Conservation (phyloP, 2,113 vertebrate genomes). For the Solea senegalensis region DNA sequence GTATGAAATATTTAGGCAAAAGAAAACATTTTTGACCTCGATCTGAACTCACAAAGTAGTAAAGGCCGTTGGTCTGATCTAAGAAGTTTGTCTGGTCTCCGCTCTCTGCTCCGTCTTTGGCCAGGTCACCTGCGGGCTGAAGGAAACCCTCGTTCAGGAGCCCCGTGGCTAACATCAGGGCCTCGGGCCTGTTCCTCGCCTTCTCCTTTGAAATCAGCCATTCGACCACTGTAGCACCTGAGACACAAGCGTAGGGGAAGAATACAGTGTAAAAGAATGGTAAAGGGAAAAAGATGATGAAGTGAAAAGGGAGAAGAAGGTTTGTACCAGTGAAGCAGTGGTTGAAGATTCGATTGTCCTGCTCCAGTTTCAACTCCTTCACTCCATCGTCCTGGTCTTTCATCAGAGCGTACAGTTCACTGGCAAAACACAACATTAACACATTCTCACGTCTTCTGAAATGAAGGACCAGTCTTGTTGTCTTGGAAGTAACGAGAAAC, state of each 20-base stretch:
- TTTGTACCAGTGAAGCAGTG: constrained; percentile 92
- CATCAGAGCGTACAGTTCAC: constrained; percentile 89
- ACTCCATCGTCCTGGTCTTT: constrained; percentile 90
- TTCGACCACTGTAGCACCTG: constrained; percentile 89
- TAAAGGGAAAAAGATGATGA: neutral
- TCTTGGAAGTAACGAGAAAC: too few relatives aligned
- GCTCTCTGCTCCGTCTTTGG: constrained; percentile 84
- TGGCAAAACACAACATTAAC: constrained; percentile 65
- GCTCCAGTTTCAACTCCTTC: constrained; percentile 91
- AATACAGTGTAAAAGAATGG: neutral
- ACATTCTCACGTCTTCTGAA: constrained; percentile 12
- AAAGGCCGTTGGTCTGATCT: constrained; percentile 88
- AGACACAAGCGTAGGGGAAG: neutral
- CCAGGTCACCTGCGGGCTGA: constrained; percentile 89
- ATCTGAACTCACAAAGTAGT: constrained; percentile 91
- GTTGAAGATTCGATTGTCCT: constrained; percentile 91
- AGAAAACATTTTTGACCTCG: neutral
- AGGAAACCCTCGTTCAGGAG: constrained; percentile 93
- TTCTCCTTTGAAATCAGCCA: constrained; percentile 89
- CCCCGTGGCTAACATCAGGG: constrained; percentile 87
- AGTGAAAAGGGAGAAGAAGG: neutral
- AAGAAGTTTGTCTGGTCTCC: constrained; percentile 83
- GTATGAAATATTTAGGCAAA: neutral
- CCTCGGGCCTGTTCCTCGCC: constrained; percentile 88
- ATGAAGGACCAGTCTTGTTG: too few relatives aligned